Conservation (phyloP, 2,888 invertebrate genomes). For the Tetramorium bicarinatum region DNA sequence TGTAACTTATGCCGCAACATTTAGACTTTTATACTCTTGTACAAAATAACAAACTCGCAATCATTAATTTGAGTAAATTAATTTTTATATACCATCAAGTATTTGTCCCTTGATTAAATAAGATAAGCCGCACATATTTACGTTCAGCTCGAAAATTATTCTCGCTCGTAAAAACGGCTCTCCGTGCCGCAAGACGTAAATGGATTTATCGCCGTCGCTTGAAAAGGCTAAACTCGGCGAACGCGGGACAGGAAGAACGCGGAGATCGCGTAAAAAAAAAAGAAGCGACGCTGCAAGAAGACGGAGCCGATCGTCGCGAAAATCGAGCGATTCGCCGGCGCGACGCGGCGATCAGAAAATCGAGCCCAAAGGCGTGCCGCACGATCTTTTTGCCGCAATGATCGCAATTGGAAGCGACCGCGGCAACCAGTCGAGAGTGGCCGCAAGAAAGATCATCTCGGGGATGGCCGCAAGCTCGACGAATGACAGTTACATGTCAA, state of each 20-base stretch:
- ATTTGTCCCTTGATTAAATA: neutral
- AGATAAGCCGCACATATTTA: neutral
- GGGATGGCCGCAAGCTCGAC: conserved; percentile 69
- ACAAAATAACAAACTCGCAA: neutral
- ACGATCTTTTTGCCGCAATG: conserved; percentile 82
- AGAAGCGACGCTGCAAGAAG: conserved; percentile 59
- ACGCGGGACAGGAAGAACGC: conserved; percentile 19
- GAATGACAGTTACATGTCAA: conserved; percentile 86
- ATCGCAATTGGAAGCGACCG: conserved; percentile 81
- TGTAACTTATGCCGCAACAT: neutral
- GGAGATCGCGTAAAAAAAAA: conserved; percentile 36
- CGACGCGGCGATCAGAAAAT: conserved; percentile 73
- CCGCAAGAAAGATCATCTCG: conserved; percentile 62
- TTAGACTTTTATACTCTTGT: neutral
- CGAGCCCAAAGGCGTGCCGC: conserved; percentile 76
- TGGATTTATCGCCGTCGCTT: conserved; percentile 40
- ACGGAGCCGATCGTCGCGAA: conserved; percentile 63
- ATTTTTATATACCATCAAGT: neutral
- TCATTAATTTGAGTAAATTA: neutral
- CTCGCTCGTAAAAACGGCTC: neutral
- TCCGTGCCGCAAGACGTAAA: conserved; percentile 27
- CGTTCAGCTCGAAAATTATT: conserved; percentile 16
- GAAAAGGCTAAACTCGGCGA: conserved; percentile 24
- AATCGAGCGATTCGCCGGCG: conserved; percentile 38
- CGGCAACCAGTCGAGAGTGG: conserved; percentile 70